Evolutionary conservation across 2,888 invertebrate genomes (phyloP).

Genomic region (Allophyes oxyacanthae): DNA sequence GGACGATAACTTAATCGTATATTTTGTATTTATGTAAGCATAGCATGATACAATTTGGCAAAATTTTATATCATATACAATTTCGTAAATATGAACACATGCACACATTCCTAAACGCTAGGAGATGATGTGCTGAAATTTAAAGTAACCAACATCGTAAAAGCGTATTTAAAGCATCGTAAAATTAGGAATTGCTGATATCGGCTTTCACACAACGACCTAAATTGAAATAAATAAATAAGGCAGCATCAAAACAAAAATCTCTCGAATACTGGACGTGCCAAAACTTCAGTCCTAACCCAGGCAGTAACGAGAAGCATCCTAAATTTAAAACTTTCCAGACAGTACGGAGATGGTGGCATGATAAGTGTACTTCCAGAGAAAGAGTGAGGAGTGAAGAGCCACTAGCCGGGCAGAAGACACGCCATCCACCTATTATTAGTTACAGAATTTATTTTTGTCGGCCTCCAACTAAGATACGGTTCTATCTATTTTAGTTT

Average conservation of each 20-base stretch:
- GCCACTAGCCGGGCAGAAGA: constrained; percentile 58
- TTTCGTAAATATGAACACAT: constrained; percentile 13
- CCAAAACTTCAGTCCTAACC: constrained; percentile 21
- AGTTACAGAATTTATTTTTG: constrained; percentile 75
- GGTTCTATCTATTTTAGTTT: constrained; percentile 78
- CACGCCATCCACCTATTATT: constrained; percentile 74
- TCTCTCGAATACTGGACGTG: background rate
- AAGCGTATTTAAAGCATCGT: too few relatives aligned
- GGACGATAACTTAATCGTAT: constrained; percentile 21
- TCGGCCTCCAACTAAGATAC: constrained; percentile 83
- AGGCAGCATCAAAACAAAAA: too few relatives aligned
- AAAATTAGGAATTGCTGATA: too few relatives aligned
- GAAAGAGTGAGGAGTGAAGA: constrained; percentile 49
- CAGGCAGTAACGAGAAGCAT: constrained; percentile 23
- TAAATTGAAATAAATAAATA: too few relatives aligned
- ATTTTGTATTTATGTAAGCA: constrained; percentile 12
- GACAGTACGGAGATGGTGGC: constrained; percentile 34
- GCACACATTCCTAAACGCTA: background rate
- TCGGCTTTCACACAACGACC: too few relatives aligned
- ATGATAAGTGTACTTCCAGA: constrained; percentile 46
- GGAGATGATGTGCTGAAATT: too few relatives aligned
- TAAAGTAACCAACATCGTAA: too few relatives aligned
- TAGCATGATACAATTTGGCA: constrained; percentile 8
- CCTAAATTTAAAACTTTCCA: constrained; percentile 48
- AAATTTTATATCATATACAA: constrained; percentile 10